Base-by-base conservation (phyloP, 2,797 vertebrate species). In the Mormyrops boulengeri region DNA sequence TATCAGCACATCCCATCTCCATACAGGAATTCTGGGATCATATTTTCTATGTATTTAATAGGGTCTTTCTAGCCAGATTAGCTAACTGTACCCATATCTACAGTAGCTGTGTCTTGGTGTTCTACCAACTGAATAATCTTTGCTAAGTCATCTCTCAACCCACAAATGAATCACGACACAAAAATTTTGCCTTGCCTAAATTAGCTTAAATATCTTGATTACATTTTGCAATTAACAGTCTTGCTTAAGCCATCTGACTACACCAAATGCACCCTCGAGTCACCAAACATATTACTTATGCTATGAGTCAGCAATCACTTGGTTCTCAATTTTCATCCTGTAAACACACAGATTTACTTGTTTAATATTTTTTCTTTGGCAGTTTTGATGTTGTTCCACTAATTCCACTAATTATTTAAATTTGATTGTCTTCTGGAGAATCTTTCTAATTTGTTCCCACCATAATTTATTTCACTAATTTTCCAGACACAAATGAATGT, bases 141-240 rank as follows among this genome's bases (percentile, higher is more conserved):
- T 73, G 2, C 69, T 30, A 73, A 73, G 12, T 73, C 34, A 89
- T 90, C 66, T 89, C 89, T 87, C 90, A 91, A 88, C 88, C 88
- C 22, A 2, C 84, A 87, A 88, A 92, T 91, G 90, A 93, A 82
- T 92, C 52, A 80, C 87, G 12, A 44, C 82, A 87, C 89, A 92
- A 91, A 90, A 91, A 92, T 26, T 88, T 89, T 88, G 92, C 88
- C 89, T 88, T 91, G 82, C 49, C 88, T 90, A 91, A 92, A 90
- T 53, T 86, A 88, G 34, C 90, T 89, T 92, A 92, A 92, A 92
- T 66, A 22, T 89, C 89, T 88, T 17, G 26, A 1, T 77, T 92
- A 87, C 57, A 60, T 91, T 60, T 91, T 88, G 87, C 49, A 5
- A 52, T 73, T 53, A 88, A 89, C 82, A 88, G 91, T 17, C 89